Conservation (phyloP, 2,888 invertebrate genomes). For the Meiosimyza decipiens region DNA sequence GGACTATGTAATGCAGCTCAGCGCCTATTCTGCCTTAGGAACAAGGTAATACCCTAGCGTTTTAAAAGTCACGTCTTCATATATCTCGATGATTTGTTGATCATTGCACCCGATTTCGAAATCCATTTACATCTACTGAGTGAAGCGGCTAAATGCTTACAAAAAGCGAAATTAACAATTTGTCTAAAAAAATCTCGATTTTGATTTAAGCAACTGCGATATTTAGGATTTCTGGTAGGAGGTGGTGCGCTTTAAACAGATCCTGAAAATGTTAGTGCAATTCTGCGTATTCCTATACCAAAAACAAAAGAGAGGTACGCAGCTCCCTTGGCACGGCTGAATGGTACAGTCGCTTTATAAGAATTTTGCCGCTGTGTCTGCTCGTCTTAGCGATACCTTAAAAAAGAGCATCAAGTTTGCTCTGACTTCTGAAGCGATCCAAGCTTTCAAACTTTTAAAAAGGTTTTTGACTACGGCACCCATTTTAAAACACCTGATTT, state of each 20-base stretch:
- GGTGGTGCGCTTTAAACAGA: too few relatives aligned
- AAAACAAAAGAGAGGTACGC: background rate
- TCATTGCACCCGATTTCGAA: background rate
- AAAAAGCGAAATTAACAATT: background rate
- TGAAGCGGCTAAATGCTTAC: background rate
- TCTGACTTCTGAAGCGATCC: too few relatives aligned
- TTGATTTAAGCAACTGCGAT: too few relatives aligned
- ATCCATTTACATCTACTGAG: background rate
- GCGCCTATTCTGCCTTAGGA: background rate
- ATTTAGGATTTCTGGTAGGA: too few relatives aligned
- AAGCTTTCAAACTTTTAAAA: too few relatives aligned
- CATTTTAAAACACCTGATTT: too few relatives aligned
- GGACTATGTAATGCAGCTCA: background rate
- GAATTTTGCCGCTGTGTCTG: background rate
- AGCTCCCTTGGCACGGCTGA: background rate
- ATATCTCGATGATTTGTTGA: background rate
- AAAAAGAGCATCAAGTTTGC: background rate
- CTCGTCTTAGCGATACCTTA: conserved; percentile 1
- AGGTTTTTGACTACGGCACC: too few relatives aligned
- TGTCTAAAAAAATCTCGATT: background rate
- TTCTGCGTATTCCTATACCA: background rate
- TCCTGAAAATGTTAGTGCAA: background rate
- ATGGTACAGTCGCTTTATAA: conserved; percentile 9
- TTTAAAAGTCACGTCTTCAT: background rate
- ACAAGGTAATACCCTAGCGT: background rate